Evolutionary conservation across 2,888 invertebrate genomes (phyloP).

Genomic region (Helobdella robusta): DNA sequence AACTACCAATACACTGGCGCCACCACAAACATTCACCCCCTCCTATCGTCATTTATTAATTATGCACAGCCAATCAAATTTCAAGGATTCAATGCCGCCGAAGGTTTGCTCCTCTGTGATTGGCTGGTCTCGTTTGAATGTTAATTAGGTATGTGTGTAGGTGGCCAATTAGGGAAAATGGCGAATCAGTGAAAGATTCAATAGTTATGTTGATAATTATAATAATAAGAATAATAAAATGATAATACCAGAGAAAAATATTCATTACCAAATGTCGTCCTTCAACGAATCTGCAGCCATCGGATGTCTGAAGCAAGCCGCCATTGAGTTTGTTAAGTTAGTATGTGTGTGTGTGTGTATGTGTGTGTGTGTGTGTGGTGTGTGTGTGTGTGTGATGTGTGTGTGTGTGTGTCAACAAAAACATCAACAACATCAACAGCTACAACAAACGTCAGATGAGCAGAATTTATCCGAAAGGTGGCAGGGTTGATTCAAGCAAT

Average conservation of each 20-base stretch:
- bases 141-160: too few relatives aligned
- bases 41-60: conserved; percentile 96
- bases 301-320: conserved; percentile 82
- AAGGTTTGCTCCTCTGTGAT: conserved; percentile 55
- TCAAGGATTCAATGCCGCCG: conserved; percentile 90
- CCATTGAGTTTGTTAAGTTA: conserved; percentile 92
- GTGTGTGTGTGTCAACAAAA: too few relatives aligned
- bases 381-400: too few relatives aligned
- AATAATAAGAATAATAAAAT: background rate
- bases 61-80: conserved; percentile 99
- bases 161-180: too few relatives aligned
- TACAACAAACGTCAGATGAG: conserved; percentile 99
- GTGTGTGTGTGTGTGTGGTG: too few relatives aligned
- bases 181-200: too few relatives aligned
- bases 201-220: background rate
- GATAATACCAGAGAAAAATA: conserved; percentile 67
- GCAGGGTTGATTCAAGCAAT: conserved; percentile 94
- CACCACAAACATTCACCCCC: conserved; percentile 96
- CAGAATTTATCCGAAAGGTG: conserved; percentile 95
- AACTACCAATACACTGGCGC: conserved; percentile 75
- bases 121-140: too few relatives aligned
- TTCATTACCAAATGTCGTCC: conserved; percentile 96
- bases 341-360: too few relatives aligned
- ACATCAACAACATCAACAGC: conserved; percentile 38
- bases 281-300: conserved; percentile 94